Base-by-base conservation (phyloP, 2,888 invertebrate genomes). In the Phorcus lineatus region DNA sequence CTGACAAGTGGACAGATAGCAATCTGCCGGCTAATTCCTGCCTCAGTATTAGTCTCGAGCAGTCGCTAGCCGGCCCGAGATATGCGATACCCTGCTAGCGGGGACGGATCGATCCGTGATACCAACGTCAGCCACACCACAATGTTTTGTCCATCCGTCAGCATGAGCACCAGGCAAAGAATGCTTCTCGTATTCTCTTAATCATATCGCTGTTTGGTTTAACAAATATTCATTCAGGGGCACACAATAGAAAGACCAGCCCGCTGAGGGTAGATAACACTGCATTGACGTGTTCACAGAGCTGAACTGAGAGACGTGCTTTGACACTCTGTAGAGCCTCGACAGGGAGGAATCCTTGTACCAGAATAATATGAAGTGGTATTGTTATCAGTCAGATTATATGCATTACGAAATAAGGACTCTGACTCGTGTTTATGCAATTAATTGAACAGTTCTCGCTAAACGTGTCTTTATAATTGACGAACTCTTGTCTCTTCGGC, bases 141-240 rank as follows among this genome's bases (percentile, higher is more conserved):
- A 47, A 47, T 47, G 47, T 16, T 62, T 62, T 62, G 62, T 62
- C 28, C 28, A 28, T 28, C 13, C 24, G 62, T 62, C 62, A 62
- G 24, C 24, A 62, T 62, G 28, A 28, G 28, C 22, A 17, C 24
- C 13, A 62, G 24, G 24, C 16, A n/a, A 28, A 22, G 62, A 17
- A 62, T 62, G 62, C 62, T 24, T n/a, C 16, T 62, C 28, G 28
- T 62, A 28, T 62, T 62, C 62, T 62, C 62, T 62, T 62, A 62
- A 62, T 24, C 62, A 62, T 62, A 62, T 62, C 62, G 28, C 62
- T 62, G 62, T 62, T 62, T 62, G 62, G 16, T 62, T 62, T 28
- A 62, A 62, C 62, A 62, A 28, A 62, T 62, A 7, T 22, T 11
- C 62, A 62, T 62, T 62, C 24, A 28, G n/a, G 62, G 3, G 28